phyloP scores from a whole-genome alignment of 2,113 vertebrate genomes.

The Lutjanus erythropterus region DNA sequence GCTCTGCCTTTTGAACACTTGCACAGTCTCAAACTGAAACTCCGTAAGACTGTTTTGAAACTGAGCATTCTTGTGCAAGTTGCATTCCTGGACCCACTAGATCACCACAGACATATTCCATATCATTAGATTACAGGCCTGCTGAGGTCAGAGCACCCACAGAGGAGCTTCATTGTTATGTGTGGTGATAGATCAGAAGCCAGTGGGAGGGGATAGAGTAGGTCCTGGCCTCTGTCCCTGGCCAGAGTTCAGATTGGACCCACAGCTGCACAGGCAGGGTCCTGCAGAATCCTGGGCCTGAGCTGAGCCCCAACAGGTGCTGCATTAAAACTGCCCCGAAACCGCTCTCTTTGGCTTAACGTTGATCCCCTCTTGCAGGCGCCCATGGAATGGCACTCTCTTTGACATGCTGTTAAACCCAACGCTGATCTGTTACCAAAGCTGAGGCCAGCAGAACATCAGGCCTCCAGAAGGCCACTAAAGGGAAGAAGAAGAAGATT shows the following conservation, averaged over 20 bases:
- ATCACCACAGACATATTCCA: constrained; percentile 72
- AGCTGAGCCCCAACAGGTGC: constrained; percentile 82
- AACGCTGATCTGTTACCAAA: constrained; percentile 63
- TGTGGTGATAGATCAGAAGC: constrained; percentile 69
- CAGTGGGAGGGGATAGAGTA: constrained; percentile 41
- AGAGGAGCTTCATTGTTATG: constrained; percentile 72
- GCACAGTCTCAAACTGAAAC: constrained; percentile 22
- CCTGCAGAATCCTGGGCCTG: constrained; percentile 62
- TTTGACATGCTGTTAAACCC: constrained; percentile 66
- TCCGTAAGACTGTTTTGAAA: constrained; percentile 42
- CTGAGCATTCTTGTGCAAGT: constrained; percentile 56
- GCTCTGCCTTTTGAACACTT: constrained; percentile 34
- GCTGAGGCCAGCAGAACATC: constrained; percentile 37
- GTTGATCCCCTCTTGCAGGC: constrained; percentile 74
- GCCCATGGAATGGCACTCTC: constrained; percentile 62
- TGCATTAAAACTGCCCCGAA: constrained; percentile 71
- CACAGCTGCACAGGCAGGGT: constrained; percentile 76
- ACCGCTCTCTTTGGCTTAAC: constrained; percentile 71
- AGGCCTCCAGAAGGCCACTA: constrained; percentile 17
- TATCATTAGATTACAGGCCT: constrained; percentile 75
- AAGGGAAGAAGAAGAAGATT: constrained; percentile 21
- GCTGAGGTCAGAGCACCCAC: constrained; percentile 68
- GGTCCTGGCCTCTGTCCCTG: constrained; percentile 45
- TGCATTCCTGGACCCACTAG: constrained; percentile 65
- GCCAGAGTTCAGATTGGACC: constrained; percentile 64